These are phyloP conservation scores for Spilarctia lutea DNA, from an alignment of 2,888 invertebrate species.

Conservation along the genomic window DNA sequence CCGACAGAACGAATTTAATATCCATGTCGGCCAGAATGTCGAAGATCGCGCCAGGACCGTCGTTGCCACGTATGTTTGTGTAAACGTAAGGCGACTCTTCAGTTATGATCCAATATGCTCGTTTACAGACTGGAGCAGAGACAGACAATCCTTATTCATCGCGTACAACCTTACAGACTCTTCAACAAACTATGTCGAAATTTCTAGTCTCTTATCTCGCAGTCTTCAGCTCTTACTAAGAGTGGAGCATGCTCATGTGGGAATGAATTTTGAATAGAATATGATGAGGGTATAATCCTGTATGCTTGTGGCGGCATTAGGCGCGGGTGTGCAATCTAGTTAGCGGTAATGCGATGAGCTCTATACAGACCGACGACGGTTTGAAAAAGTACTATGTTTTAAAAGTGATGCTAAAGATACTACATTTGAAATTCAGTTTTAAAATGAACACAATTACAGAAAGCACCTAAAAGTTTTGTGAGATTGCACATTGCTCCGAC, in stretches of 20 bases:
- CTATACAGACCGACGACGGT: conserved; percentile 36
- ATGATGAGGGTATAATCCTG: conserved; percentile 15
- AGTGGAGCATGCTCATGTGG: not conserved
- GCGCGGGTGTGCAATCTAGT: conserved; percentile 38
- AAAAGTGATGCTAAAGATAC: not conserved
- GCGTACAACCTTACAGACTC: not conserved
- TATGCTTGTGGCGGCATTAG: not conserved
- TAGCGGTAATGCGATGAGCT: conserved; percentile 46
- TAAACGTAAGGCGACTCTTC: no score
- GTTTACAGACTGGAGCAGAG: no score
- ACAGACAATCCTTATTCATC: no score
- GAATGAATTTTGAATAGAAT: conserved; percentile 15
- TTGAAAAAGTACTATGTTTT: not conserved
- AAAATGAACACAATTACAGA: no score
- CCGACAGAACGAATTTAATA: no score
- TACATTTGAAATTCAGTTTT: not conserved
- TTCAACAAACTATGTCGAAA: not conserved
- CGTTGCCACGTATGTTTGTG: no score
- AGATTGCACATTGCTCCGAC: no score
- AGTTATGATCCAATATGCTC: no score
- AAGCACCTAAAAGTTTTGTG: no score
- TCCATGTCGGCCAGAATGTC: no score
- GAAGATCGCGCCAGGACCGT: no score
- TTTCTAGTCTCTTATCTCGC: not conserved
- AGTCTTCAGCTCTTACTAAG: not conserved